A percentile compares a stretch with the other conserved stretches of the same genome.
These are phyloP conservation scores for Elysia crispata DNA, from an alignment of 2,888 invertebrate species.

Conservation along the genomic window DNA sequence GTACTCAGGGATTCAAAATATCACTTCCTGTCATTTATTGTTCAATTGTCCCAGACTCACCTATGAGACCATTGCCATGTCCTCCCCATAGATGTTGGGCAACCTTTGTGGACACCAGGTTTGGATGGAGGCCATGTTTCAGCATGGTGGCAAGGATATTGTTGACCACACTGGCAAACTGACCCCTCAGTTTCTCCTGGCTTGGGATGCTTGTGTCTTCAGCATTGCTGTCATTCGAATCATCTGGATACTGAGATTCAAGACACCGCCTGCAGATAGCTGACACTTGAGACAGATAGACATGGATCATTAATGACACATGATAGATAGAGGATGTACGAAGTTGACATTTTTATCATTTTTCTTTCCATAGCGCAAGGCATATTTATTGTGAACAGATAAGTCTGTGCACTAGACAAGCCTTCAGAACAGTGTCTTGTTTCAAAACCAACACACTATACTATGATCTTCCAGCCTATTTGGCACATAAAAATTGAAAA, in stretches of 20 bases:
- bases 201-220: not conserved
- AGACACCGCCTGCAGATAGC: constrained; percentile 62
- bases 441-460: no score
- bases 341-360: no score
- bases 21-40: no score
- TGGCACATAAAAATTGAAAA: no score
- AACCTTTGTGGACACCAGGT: constrained; percentile 81
- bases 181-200: constrained; percentile 29
- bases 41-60: constrained; percentile 17
- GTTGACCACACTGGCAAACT: constrained; percentile 82
- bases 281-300: constrained; percentile 50
- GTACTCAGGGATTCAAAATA: no score
- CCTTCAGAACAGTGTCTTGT: no score
- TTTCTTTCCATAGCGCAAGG: no score
- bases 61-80: constrained; percentile 82
- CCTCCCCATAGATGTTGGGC: constrained; percentile 66
- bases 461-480: no score
- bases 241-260: constrained; percentile 2
- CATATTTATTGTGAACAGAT: no score
- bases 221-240: not conserved
- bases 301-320: no score
- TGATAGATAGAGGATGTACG: no score
- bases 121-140: constrained; percentile 84
- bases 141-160: constrained; percentile 83
- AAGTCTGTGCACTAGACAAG: no score